Evolutionary conservation across 1,140 invertebrate species (phyloP), one percentile per base, ranked within the genome.

Genomic region (Uloborus diversus): DNA sequence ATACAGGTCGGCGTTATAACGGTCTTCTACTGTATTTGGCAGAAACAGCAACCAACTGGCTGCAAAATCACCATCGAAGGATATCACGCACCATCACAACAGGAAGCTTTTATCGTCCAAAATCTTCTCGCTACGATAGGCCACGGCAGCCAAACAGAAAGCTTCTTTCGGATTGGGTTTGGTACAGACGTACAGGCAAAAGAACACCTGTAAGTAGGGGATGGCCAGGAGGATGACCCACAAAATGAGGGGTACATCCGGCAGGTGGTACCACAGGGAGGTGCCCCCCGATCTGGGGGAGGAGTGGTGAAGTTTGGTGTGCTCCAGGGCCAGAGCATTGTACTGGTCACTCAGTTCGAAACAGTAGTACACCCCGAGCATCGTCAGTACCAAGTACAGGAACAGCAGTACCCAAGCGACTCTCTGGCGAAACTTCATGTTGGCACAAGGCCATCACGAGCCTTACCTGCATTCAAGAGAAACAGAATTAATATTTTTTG

Each of bases 361-460:
- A 25, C 59, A 64, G 37, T 75, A 75, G 53, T 75, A 75, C 23
- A 75, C 59, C 11, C n/a, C 47, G 33, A 75, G 17, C 4, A 64
- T 27, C n/a, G 71, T 51, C 5, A 62, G 7, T 33, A 75, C 62
- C 11, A 75, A 30, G 28, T 64, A 75, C 33, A 64, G 53, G 35
- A 75, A 75, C n/a, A 75, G 27, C n/a, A 75, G 47, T 14, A 75
- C 42, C 71, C 71, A 75, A 51, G 71, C 71, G 9, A 75, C 33
- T 75, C 71, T 75, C 27, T 75, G 71, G 53, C 71, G 71, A 51
- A 75, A 75, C 59, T 75, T 75, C 71, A 75, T 75, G 3, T 49
- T 17, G 28, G 51, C 25, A 11, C 42, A 49, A 32, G 32, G 71
- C 71, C 71, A 75, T 75, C 28, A 75, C 59, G 71, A 61, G 57